Conservation (phyloP, 2,113 vertebrate species). For the Onychorhynchus coronatus region DNA sequence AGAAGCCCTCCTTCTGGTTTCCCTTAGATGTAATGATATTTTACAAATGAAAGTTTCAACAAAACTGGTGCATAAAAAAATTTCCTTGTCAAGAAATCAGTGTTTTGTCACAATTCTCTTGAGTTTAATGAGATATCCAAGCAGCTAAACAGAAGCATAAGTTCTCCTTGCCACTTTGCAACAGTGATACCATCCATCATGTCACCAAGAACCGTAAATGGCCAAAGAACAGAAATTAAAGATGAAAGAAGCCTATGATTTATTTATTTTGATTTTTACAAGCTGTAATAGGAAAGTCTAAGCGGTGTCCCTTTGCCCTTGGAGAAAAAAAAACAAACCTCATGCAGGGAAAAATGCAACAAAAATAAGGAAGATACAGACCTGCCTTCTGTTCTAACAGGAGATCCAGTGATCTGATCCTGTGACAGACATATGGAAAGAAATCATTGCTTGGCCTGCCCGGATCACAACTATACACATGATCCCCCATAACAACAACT, state of each 20-base stretch:
- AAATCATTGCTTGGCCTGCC: not conserved
- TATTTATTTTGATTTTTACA: constrained; percentile 31
- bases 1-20: not conserved
- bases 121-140: constrained; percentile 18
- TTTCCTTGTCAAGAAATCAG: not conserved
- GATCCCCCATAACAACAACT: not conserved
- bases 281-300: not conserved
- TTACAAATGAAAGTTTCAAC: not conserved
- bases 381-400: not conserved
- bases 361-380: not conserved
- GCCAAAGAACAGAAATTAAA: constrained; percentile 29
- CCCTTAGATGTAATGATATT: not conserved
- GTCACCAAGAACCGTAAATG: not conserved
- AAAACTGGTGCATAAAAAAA: not conserved
- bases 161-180: constrained; percentile 24
- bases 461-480: not conserved
- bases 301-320: not conserved
- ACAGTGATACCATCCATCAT: not conserved
- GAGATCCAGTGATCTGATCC: not conserved
- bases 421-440: not conserved
- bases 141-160: not conserved
- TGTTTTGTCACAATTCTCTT: not conserved
- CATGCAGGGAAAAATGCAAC: not conserved
- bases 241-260: constrained; percentile 22
- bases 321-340: not conserved